Conservation (phyloP, 2,797 vertebrate species). For the Tauraco hartlaubi region DNA sequence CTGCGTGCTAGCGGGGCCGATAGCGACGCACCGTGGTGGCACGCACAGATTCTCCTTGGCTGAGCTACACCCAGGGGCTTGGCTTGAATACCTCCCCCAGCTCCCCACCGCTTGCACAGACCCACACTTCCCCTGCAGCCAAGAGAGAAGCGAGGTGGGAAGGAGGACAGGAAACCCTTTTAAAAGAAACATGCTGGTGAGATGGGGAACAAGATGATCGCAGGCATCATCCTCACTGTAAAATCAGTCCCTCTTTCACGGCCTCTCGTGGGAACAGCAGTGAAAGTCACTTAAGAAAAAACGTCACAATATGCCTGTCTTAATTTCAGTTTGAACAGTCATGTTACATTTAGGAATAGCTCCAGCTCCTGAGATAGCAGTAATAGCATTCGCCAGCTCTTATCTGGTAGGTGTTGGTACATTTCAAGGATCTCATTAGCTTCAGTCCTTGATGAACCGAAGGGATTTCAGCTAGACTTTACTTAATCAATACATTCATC, state of each 20-base stretch:
- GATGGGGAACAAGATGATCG: fast-evolving
- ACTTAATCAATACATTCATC: not conserved
- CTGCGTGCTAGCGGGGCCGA: fast-evolving
- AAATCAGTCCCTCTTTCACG: not conserved
- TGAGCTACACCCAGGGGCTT: not conserved
- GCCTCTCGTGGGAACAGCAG: not conserved
- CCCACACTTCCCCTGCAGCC: not conserved
- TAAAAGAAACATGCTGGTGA: not conserved
- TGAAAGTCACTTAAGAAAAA: not conserved
- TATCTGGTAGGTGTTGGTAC: not conserved
- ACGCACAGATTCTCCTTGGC: fast-evolving
- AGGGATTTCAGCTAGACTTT: not conserved
- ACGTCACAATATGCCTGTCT: not conserved
- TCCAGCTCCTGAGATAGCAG: not conserved
- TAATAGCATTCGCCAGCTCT: not conserved
- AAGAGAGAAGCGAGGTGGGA: not conserved
- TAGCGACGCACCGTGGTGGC: fast-evolving
- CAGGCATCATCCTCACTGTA: not conserved
- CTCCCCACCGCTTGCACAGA: not conserved
- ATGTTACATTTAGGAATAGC: not conserved
- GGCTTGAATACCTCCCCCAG: not conserved
- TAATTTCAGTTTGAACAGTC: not conserved
- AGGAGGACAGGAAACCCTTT: not conserved
- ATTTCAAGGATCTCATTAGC: not conserved
- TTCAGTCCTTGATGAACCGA: not conserved